These are phyloP conservation scores for Okamejei kenojei DNA, from an alignment of 2,797 vertebrate genomes.

Conservation along the genomic window DNA sequence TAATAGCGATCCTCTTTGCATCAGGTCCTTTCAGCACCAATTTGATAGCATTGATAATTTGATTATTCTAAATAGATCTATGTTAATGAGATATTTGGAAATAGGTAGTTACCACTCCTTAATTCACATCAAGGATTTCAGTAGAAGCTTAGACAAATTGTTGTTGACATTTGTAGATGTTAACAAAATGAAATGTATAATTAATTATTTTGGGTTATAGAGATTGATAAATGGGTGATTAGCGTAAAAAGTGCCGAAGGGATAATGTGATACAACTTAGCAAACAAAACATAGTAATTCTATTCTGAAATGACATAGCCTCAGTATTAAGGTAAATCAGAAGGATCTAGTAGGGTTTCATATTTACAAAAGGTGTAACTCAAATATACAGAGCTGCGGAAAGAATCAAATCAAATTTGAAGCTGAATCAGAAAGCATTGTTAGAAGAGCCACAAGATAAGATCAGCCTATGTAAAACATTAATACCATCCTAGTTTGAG, in stretches of 20 bases:
- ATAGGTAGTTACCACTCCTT: no score
- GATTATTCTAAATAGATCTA: neutral
- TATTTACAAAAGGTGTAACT: neutral
- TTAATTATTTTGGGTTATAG: no score
- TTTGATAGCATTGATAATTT: neutral
- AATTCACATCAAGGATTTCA: no score
- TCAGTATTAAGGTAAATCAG: neutral
- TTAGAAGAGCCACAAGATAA: neutral
- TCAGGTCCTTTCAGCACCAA: neutral
- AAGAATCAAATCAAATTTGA: neutral
- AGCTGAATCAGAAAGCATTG: neutral
- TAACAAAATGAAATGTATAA: no score
- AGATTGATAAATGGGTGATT: no score
- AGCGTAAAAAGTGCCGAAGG: no score
- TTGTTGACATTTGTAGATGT: no score
- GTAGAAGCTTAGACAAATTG: no score
- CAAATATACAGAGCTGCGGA: neutral
- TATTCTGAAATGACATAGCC: neutral
- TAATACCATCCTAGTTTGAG: neutral
- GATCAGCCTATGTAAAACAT: neutral
- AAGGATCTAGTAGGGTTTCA: neutral
- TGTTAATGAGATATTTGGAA: neutral
- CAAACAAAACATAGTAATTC: neutral
- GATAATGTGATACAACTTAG: no score
- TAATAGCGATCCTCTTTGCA: neutral